phyloP scores from a whole-genome alignment of 37 sponge, comb jelly and placozoan species.

The Eunapius fragilis region DNA sequence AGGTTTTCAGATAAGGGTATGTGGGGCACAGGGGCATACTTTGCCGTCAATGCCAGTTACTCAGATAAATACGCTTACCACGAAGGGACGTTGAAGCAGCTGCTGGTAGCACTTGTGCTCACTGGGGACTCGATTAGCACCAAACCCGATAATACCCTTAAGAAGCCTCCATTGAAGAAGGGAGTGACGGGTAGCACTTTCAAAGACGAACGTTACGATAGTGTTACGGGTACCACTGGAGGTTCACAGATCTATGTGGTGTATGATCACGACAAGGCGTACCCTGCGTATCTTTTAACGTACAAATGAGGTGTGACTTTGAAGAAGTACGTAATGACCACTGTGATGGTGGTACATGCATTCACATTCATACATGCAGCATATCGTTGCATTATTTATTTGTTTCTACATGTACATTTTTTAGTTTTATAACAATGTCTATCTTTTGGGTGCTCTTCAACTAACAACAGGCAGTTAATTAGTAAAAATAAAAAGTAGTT shows the following conservation, averaged over 20 bases:
- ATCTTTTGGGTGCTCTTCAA: too few relatives aligned
- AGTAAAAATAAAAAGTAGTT: too few relatives aligned
- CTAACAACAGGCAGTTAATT: too few relatives aligned
- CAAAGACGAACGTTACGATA: slow-evolving; percentile 22
- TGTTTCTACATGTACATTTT: too few relatives aligned
- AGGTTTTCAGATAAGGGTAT: slow-evolving; percentile 35
- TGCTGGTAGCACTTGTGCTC: slow-evolving; percentile 62
- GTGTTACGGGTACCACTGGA: slow-evolving; percentile 53
- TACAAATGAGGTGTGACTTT: too few relatives aligned
- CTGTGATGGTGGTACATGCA: too few relatives aligned
- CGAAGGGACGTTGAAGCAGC: slow-evolving; percentile 22
- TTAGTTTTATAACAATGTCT: too few relatives aligned
- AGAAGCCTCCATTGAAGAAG: slow-evolving; percentile 68
- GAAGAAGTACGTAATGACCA: too few relatives aligned
- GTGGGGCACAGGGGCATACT: slow-evolving; percentile 84
- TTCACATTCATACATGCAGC: too few relatives aligned
- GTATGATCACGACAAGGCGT: slow-evolving; percentile 75
- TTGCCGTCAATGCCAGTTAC: slow-evolving; percentile 82
- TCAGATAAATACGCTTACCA: slow-evolving; percentile 59
- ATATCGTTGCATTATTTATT: too few relatives aligned
- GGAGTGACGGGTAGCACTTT: too few relatives aligned
- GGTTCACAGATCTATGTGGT: slow-evolving; percentile 63
- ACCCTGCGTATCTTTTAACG: slow-evolving; percentile 82
- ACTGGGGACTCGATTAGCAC: slow-evolving; percentile 43
- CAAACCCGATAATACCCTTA: slow-evolving; percentile 37